Conservation (phyloP, 2,888 invertebrate species). For the Agrilus cyanescens region DNA sequence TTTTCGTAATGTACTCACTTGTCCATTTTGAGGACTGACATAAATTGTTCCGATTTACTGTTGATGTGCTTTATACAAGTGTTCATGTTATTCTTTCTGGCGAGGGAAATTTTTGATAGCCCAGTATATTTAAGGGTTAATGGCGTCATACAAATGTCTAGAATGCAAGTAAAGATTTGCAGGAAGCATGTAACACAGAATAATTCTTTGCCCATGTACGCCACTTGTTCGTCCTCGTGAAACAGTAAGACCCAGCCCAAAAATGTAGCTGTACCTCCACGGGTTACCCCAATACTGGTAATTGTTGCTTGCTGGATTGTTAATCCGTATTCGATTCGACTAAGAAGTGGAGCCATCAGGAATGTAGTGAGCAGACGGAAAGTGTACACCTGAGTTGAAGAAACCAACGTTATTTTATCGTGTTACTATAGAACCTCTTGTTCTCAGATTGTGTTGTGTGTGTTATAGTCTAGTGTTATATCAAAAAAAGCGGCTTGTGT, state of each 20-base stretch:
- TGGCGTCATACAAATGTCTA: slow-evolving; percentile 6
- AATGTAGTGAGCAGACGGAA: slow-evolving; percentile 4
- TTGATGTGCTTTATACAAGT: slow-evolving; percentile 42
- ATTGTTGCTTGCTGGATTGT: slow-evolving; percentile 5
- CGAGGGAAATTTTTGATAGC: slow-evolving; percentile 28
- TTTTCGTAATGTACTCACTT: slow-evolving; percentile 24
- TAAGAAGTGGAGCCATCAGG: slow-evolving; percentile 8
- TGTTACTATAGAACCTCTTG: too few species aligned
- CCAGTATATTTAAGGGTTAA: slow-evolving; percentile 6
- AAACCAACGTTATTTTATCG: too few species aligned
- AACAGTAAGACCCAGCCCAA: too few species aligned
- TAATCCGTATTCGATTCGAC: slow-evolving; percentile 10
- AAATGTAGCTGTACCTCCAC: not conserved
- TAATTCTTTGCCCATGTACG: too few species aligned
- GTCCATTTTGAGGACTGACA: slow-evolving; percentile 48
- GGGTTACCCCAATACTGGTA: slow-evolving; percentile 6
- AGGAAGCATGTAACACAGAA: too few species aligned
- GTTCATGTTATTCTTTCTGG: slow-evolving; percentile 44
- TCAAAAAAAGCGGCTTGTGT: too few species aligned
- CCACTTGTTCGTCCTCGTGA: too few species aligned
- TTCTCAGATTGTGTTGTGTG: too few species aligned
- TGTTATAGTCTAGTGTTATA: too few species aligned
- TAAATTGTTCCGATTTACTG: slow-evolving; percentile 38
- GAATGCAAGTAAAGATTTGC: slow-evolving; percentile 4
- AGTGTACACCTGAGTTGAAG: too few species aligned